phyloP scores from a whole-genome alignment of 2,888 invertebrate genomes.

The Lamellibrachia columna region DNA sequence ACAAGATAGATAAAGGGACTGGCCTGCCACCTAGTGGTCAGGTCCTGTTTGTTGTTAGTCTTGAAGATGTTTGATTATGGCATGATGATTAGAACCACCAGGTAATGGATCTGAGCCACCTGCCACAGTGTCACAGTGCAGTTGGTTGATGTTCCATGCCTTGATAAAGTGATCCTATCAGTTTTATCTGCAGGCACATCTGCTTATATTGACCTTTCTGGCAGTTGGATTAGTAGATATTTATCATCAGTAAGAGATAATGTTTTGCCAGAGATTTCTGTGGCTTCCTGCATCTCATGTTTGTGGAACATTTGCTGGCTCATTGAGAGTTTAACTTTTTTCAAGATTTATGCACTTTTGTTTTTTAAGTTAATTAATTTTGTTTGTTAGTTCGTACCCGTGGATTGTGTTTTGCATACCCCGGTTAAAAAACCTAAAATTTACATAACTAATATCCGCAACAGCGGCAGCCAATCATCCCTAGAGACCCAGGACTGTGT shows the following conservation, averaged over 20 bases:
- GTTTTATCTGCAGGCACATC: background rate
- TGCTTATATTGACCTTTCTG: background rate
- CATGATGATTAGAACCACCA: background rate
- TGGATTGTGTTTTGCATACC: background rate
- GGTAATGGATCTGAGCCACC: background rate
- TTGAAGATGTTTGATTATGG: background rate
- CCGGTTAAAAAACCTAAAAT: background rate
- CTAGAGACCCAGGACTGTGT: background rate
- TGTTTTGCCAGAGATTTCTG: constrained; percentile 5
- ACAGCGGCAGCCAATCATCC: background rate
- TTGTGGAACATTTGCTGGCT: background rate
- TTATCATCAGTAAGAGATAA: background rate
- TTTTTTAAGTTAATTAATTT: background rate
- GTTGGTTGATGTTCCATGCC: background rate
- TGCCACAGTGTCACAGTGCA: background rate
- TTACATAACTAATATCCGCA: background rate
- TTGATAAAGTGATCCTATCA: constrained; percentile 11
- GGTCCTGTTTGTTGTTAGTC: background rate
- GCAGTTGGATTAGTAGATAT: background rate
- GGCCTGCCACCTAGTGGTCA: background rate
- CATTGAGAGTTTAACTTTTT: background rate
- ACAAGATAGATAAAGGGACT: too few relatives aligned
- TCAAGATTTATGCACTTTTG: background rate
- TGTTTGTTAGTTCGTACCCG: background rate
- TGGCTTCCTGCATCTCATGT: background rate